Conservation (phyloP, 2,113 vertebrate species). For the Aspiorhynchus laticeps region DNA sequence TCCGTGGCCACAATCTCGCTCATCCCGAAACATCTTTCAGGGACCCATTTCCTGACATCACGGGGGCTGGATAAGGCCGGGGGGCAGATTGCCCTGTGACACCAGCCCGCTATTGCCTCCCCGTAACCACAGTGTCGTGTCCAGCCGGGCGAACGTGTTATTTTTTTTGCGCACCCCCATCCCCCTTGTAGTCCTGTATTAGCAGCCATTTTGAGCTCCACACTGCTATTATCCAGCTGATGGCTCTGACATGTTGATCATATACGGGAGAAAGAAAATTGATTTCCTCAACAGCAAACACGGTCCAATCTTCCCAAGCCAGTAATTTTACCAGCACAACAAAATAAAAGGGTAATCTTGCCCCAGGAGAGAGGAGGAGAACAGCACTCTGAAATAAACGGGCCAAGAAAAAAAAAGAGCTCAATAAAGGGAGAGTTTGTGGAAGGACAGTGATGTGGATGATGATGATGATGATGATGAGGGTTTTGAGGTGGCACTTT, state of each 20-base stretch:
- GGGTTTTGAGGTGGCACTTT: constrained; percentile 75
- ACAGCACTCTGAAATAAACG: constrained; percentile 91
- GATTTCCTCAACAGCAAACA: constrained; percentile 94
- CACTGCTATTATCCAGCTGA: constrained; percentile 86
- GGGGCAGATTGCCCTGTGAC: constrained; percentile 39
- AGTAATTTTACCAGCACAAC: constrained; percentile 99
- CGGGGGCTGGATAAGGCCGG: constrained; percentile 56
- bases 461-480: constrained; percentile 73
- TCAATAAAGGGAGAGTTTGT: constrained; percentile 82
- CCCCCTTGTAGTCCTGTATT: constrained; percentile 72
- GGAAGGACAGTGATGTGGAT: constrained; percentile 89
- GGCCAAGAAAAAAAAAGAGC: constrained; percentile 79
- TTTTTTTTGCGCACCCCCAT: constrained; percentile 58
- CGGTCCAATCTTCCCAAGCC: constrained; percentile 95
- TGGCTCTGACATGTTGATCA: constrained; percentile 90
- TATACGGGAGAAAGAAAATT: constrained; percentile 95
- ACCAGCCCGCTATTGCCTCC: not conserved
- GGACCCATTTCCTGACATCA: constrained; percentile 70
- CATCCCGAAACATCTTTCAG: constrained; percentile 76
- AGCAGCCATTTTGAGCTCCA: constrained; percentile 80
- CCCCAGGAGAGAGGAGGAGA: constrained; percentile 87
- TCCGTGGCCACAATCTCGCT: constrained; percentile 52
- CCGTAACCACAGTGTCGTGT: constrained; percentile 59
- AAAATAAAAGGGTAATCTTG: constrained; percentile 99
- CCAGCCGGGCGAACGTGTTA: constrained; percentile 56